Conservation (phyloP, 2,888 invertebrate species). For the Drosophila parthenogenetica region DNA sequence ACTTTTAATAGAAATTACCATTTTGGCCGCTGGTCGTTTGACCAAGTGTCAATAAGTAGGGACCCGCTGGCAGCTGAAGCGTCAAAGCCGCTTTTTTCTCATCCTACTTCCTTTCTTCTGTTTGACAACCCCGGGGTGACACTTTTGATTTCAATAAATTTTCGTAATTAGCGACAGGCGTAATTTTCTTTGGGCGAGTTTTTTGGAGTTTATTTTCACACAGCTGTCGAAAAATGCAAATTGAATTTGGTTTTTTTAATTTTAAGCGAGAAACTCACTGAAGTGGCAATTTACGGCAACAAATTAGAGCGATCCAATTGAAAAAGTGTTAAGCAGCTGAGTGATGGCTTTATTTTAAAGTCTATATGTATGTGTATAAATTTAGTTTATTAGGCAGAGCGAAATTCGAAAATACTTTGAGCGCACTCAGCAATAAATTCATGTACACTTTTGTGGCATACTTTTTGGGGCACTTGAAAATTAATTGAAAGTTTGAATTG, state of each 20-base stretch:
- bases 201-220: constrained; percentile 20
- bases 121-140: constrained; percentile 42
- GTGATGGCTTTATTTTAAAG: constrained; percentile 1
- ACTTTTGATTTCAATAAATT: constrained; percentile 79
- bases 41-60: constrained; percentile 76
- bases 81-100: constrained; percentile 48
- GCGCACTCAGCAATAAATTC: neutral
- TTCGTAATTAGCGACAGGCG: constrained; percentile 74
- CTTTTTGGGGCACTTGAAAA: neutral
- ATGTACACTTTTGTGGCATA: neutral
- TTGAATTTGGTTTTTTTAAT: constrained; percentile 59
- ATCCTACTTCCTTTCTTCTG: neutral
- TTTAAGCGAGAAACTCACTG: constrained; percentile 50
- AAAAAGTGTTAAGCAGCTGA: constrained; percentile 59
- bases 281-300: constrained; percentile 58
- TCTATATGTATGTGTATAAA: neutral
- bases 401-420: neutral
- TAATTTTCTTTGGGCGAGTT: constrained; percentile 55
- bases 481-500: neutral
- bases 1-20: constrained; percentile 78
- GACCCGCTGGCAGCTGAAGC: constrained; percentile 34
- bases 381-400: neutral
- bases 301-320: constrained; percentile 37
- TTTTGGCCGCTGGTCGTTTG: constrained; percentile 73
- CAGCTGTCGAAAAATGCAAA: constrained; percentile 68